Evolutionary conservation across 2,888 invertebrate species (phyloP), one percentile per base, ranked within the genome.

Genomic region (Spilarctia lutea): DNA sequence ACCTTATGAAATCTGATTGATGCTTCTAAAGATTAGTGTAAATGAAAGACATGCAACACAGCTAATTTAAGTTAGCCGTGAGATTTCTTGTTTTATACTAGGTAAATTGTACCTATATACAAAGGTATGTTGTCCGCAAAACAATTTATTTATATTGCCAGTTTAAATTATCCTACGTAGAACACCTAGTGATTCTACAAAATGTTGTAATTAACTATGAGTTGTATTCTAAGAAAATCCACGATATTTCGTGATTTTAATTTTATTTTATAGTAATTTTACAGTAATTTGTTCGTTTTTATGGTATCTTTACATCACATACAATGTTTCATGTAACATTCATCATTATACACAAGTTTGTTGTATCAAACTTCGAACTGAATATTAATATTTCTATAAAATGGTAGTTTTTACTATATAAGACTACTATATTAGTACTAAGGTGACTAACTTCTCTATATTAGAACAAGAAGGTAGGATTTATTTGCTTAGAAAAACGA

Each of bases 11-110:
- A 52, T 24, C 16, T 24, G 52, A 52, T 18, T 24, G 52, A 52
- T 24, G 16, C 52, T 52, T 52, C 16, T 24, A 52, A 4, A 52
- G 52, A 52, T 52, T 10, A 52, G 24, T 52, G 48, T 45, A 73
- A 48, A 56, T 13, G 65, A 67, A 11, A 27, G 75, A 75, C 73
- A 74, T 68, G 60, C 82, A 77, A 13, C 73, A 75, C 69, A 73
- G 68, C 82, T 83, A 79, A 75, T 42, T 13, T 1, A 3, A 27
- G 11, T 30, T 80, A 80, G 77, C 71, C 27, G 72, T 27, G 74
- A 71, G 77, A 82, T 68, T 65, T 67, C 71, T 20, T 66, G 69
- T 35, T 52, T 52, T n/a, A n/a, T n/a, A n/a, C 20, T 20, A 7
- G 48, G 1, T 33, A 20, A 69, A 39, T 39, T 11, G 39, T 39